A percentile compares a stretch with the other conserved stretches of the same genome.
These are phyloP conservation scores for Neoseiulus cucumeris DNA, from an alignment of 1,140 invertebrate species.

Conservation along the genomic window DNA sequence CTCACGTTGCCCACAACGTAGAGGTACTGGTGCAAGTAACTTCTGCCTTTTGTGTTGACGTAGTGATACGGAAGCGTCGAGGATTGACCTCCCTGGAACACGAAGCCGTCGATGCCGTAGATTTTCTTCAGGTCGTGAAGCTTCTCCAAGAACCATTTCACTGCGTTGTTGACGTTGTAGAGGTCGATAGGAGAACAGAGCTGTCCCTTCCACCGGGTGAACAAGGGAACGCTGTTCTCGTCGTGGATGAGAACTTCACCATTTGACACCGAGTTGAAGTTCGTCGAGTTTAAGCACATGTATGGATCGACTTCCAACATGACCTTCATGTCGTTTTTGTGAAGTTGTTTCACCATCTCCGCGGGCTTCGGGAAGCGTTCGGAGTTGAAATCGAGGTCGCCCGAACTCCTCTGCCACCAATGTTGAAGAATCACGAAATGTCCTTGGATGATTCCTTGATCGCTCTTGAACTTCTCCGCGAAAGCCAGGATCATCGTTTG, in stretches of 20 bases:
- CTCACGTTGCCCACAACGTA: neutral
- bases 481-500: neutral
- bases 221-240: neutral
- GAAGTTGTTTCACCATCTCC: neutral
- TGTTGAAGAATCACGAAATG: neutral
- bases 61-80: neutral
- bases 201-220: slow-evolving; percentile 6
- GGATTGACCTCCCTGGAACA: neutral
- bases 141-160: neutral
- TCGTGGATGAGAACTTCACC: neutral
- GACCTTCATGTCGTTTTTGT: neutral
- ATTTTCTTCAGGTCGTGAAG: neutral
- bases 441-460: neutral
- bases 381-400: neutral
- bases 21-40: neutral
- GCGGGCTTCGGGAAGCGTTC: neutral
- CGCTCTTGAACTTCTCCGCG: slow-evolving; percentile 8
- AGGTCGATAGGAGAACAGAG: slow-evolving; percentile 10
- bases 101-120: slow-evolving; percentile 4
- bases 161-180: neutral
- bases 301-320: slow-evolving; percentile 1
- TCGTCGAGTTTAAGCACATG: neutral
- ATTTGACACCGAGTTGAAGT: neutral
- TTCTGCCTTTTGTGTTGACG: neutral
- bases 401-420: neutral